Evolutionary conservation across 2,888 invertebrate species (phyloP), one percentile per base, ranked within the genome.

Genomic region (Acanthosepion pharaonis): DNA sequence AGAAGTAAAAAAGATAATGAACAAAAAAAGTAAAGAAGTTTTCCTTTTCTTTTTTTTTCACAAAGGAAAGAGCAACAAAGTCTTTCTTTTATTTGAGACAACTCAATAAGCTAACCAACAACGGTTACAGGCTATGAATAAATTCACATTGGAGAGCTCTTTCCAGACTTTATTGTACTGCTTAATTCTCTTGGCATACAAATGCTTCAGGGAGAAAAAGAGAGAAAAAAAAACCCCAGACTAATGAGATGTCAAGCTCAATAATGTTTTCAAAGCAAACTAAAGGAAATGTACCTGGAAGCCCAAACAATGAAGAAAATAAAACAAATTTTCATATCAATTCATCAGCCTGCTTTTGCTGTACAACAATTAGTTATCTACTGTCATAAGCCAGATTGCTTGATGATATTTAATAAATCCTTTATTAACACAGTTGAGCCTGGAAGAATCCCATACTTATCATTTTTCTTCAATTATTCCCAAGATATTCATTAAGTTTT

Each of bases 121-220:
- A 5, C 33, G 15, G 78, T 78, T 78, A 5, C 11, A 78, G n/a
- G 78, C 78, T n/a, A n/a, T 78, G 78, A 78, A 78, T 78, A n/a
- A 78, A 78, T 78, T 33, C n/a, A 78, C n/a, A n/a, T 78, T 15
- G n/a, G 78, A 78, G 78, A 11, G 33, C 15, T 15, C n/a, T 78
- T 78, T 78, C n/a, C n/a, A 78, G 78, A 33, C 78, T n/a, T 78
- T 78, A 78, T 78, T 78, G 78, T 78, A n/a, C 78, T 78, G n/a
- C n/a, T 15, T n/a, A 78, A n/a, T n/a, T 78, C 78, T 78, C 33
- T 15, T 33, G 78, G n/a, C 78, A 78, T n/a, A 78, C 78, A 78
- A 78, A 78, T 78, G 78, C 78, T 78, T 4, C n/a, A n/a, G 78
- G 15, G 11, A 78, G 78, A 8, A n/a, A 78, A 18, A n/a, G n/a